phyloP scores from a whole-genome alignment of 2,888 invertebrate species.

The Xestia xanthographa region DNA sequence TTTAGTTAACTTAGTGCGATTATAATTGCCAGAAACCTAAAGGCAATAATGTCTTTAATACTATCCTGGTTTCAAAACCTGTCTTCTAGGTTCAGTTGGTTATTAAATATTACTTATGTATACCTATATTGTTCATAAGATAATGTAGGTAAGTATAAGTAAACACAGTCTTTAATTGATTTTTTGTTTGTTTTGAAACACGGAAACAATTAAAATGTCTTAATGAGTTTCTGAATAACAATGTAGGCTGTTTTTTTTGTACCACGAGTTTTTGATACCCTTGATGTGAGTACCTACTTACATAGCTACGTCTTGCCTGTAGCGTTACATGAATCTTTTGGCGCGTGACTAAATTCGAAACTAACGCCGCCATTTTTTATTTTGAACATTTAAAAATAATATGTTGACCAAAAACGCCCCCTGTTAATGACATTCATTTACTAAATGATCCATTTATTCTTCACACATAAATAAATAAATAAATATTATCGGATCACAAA shows the following conservation, averaged over 20 bases:
- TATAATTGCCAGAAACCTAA: no score
- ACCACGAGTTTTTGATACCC: neutral
- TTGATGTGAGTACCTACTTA: neutral
- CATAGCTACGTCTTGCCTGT: no score
- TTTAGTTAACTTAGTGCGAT: no score
- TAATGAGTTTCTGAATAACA: neutral
- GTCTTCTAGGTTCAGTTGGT: neutral
- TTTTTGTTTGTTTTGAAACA: neutral
- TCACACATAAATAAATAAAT: neutral
- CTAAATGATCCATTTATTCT: neutral
- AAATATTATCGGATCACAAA: neutral
- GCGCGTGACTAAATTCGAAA: neutral
- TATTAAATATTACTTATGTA: no score
- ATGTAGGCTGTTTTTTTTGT: neutral
- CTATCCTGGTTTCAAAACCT: no score
- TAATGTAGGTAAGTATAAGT: neutral
- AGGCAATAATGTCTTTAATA: no score
- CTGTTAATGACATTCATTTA: neutral
- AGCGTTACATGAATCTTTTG: neutral
- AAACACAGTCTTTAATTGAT: neutral
- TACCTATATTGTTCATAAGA: neutral
- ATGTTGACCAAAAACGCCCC: neutral
- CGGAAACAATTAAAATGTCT: neutral
- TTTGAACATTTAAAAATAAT: neutral
- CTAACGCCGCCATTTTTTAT: neutral